phyloP scores from a whole-genome alignment of 2,113 vertebrate genomes.

The Echinops telfairi region DNA sequence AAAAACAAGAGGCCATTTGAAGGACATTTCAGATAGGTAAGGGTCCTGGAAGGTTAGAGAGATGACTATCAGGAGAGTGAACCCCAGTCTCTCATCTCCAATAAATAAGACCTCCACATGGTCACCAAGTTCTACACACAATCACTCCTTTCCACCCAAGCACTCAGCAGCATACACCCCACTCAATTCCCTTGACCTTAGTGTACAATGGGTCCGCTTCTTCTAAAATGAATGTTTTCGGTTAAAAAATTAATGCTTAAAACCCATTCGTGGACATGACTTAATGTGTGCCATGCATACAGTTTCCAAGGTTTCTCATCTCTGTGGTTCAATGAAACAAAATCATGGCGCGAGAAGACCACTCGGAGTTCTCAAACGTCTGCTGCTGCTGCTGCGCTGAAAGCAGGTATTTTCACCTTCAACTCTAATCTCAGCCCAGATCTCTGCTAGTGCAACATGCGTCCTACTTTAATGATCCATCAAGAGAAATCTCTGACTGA shows the following conservation, averaged over 20 bases:
- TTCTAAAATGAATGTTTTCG: not conserved
- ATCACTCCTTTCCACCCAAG: not conserved
- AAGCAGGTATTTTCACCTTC: not conserved
- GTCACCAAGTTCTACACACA: not conserved
- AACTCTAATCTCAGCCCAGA: not conserved
- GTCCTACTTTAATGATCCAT: not conserved
- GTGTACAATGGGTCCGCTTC: not conserved
- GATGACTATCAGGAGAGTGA: slow-evolving; percentile 65
- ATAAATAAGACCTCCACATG: not conserved
- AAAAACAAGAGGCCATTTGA: slow-evolving; percentile 74
- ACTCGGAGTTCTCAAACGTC: not conserved
- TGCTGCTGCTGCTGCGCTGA: not conserved
- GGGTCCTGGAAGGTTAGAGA: slow-evolving; percentile 75
- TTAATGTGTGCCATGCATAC: not conserved
- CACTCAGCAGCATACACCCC: too few species aligned
- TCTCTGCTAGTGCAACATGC: not conserved
- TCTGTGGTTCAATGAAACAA: not conserved
- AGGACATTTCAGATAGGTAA: slow-evolving; percentile 67
- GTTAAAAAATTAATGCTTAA: slow-evolving; percentile 45
- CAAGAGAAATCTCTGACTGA: not conserved
- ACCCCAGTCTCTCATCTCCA: not conserved
- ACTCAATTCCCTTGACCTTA: not conserved
- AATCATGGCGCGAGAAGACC: not conserved
- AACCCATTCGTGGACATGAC: not conserved
- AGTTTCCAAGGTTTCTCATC: not conserved